A percentile compares a stretch with the other conserved stretches of the same genome.
These are phyloP conservation scores for Lycia hirtaria DNA, from an alignment of 2,888 invertebrate genomes.

Conservation along the genomic window DNA sequence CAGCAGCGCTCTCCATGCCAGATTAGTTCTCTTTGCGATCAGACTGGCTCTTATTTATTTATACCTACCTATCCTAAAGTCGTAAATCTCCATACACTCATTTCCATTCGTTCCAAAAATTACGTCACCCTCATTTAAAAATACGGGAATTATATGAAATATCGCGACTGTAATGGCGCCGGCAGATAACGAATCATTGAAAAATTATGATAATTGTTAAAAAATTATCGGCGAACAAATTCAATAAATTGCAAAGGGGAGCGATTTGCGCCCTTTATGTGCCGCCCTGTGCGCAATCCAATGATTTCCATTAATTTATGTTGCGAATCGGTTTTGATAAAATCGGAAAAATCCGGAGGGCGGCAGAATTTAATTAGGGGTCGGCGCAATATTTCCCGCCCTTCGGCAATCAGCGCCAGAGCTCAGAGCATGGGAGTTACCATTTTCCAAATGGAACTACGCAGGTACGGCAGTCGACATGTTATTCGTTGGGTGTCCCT, in stretches of 20 bases:
- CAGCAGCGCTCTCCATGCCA: too few species aligned
- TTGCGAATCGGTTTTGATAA: constrained; percentile 54
- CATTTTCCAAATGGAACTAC: background rate
- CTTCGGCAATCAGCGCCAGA: constrained; percentile 30
- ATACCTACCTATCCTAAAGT: constrained; percentile 6
- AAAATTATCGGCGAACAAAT: constrained; percentile 62
- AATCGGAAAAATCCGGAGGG: constrained; percentile 48
- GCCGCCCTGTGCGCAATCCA: constrained; percentile 43
- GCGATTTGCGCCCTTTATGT: constrained; percentile 45
- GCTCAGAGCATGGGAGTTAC: background rate
- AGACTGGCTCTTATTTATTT: constrained; percentile 6
- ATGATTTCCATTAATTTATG: constrained; percentile 65
- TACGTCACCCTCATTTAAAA: constrained; percentile 32
- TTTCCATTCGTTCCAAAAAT: constrained; percentile 14
- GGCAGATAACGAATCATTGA: constrained; percentile 70
- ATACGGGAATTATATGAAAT: constrained; percentile 35
- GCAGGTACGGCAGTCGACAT: background rate
- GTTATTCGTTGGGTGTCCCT: background rate
- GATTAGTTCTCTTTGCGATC: too few species aligned
- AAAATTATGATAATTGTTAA: constrained; percentile 76
- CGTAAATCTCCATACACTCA: constrained; percentile 25
- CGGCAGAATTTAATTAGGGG: constrained; percentile 42
- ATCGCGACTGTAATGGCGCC: constrained; percentile 47
- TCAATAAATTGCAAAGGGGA: constrained; percentile 59
- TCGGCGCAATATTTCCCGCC: constrained; percentile 33